A percentile compares a stretch with the other conserved stretches of the same genome.
These are phyloP conservation scores for Leptopilina myrica DNA, from an alignment of 2,888 invertebrate genomes.

Conservation along the genomic window DNA sequence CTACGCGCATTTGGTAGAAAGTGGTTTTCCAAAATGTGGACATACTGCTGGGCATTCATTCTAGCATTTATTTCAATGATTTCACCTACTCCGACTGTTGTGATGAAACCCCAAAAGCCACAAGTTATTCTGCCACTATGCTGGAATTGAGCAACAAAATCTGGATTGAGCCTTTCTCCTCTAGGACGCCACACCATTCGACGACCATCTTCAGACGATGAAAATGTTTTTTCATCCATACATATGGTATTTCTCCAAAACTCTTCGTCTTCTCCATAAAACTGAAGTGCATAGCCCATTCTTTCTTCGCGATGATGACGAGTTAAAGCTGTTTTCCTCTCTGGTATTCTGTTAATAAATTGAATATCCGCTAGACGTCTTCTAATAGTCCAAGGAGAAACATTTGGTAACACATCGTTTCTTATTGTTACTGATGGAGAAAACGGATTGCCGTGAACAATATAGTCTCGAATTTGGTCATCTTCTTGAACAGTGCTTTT, in stretches of 20 bases:
- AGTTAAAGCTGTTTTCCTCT: conserved; percentile 13
- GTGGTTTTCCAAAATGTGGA: conserved; percentile 45
- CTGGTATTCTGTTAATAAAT: neutral
- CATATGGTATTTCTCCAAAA: neutral
- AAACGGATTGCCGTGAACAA: neutral
- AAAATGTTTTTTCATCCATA: conserved; percentile 37
- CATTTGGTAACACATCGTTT: neutral
- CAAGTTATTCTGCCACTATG: conserved; percentile 31
- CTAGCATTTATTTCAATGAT: conserved; percentile 30
- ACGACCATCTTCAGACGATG: conserved; percentile 37
- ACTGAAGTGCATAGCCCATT: neutral
- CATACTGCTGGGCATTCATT: conserved; percentile 49
- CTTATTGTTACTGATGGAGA: neutral
- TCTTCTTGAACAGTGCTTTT: neutral
- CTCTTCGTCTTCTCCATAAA: neutral
- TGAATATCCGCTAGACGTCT: neutral
- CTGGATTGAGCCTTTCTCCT: neutral
- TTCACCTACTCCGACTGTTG: conserved; percentile 39
- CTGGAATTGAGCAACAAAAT: neutral
- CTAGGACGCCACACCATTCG: conserved; percentile 19
- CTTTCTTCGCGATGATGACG: neutral
- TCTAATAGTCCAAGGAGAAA: neutral
- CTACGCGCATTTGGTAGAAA: conserved; percentile 49
- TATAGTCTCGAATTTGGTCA: neutral
- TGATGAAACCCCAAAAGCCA: conserved; percentile 42